phyloP scores from a whole-genome alignment of 2,888 invertebrate genomes.

The Napeogenes sylphis region DNA sequence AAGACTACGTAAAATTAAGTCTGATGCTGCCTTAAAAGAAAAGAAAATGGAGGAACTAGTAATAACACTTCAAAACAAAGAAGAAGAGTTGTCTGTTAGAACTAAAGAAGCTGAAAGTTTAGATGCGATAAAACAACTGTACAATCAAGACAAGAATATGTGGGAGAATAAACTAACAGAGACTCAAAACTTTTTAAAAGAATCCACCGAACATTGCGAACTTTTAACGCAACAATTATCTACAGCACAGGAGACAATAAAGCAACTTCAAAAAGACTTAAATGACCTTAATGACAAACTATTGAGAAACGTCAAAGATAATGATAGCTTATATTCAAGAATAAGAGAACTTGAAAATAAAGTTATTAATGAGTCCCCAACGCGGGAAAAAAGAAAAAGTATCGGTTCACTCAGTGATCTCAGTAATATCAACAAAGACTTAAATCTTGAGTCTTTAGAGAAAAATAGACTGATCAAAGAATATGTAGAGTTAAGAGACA shows the following conservation, averaged over 20 bases:
- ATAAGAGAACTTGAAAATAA: constrained; percentile 85
- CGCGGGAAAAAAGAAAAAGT: constrained; percentile 80
- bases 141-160: constrained; percentile 80
- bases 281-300: constrained; percentile 82
- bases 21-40: constrained; percentile 83
- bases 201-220: constrained; percentile 82
- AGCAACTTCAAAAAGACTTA: constrained; percentile 82
- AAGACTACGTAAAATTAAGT: constrained; percentile 82
- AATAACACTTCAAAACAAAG: constrained; percentile 84
- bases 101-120: constrained; percentile 83
- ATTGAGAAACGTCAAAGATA: constrained; percentile 85
- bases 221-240: constrained; percentile 81
- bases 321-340: constrained; percentile 83
- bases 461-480: constrained; percentile 88
- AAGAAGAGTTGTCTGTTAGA: constrained; percentile 84
- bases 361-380: constrained; percentile 67
- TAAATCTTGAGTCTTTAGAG: constrained; percentile 84
- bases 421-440: constrained; percentile 86
- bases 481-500: constrained; percentile 84
- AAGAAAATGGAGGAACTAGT: constrained; percentile 88
- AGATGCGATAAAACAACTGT: constrained; percentile 79
- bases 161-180: constrained; percentile 83
- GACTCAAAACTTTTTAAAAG: constrained; percentile 82
- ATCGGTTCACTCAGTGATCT: constrained; percentile 89
- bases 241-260: constrained; percentile 81